Conservation (phyloP, 2,797 vertebrate genomes). For the Artibeus jamaicensis region DNA sequence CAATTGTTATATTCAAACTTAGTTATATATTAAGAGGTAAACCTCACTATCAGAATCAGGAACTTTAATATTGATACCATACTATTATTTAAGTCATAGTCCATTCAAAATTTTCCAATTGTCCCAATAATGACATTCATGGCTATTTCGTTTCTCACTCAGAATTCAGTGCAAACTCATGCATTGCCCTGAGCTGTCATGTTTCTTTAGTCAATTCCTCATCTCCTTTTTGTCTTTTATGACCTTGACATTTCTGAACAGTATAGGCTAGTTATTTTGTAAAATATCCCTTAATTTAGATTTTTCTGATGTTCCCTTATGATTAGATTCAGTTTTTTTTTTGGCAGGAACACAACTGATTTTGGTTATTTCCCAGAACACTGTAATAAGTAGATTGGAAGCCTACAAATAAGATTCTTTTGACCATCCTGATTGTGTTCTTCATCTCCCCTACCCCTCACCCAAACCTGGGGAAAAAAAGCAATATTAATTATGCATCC, state of each 20-base stretch:
- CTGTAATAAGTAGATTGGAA: neutral
- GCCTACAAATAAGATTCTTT: neutral
- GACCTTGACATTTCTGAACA: neutral
- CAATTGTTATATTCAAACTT: neutral
- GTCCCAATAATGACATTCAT: neutral
- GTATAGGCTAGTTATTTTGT: neutral
- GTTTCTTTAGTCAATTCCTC: neutral
- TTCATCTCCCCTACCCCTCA: neutral
- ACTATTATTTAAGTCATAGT: neutral
- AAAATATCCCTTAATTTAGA: neutral
- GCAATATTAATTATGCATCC: neutral
- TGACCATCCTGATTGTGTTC: neutral
- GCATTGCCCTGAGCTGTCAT: neutral
- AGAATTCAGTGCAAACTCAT: neutral
- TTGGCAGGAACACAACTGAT: neutral
- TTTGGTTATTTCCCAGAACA: neutral
- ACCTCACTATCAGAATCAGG: neutral
- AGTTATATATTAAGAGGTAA: neutral
- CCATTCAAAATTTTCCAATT: neutral
- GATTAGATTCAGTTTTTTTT: constrained; percentile 1
- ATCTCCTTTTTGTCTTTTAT: neutral
- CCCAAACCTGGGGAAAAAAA: neutral
- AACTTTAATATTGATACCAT: neutral
- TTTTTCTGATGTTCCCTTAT: neutral
- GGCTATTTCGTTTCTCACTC: neutral